Conservation (phyloP, 2,888 invertebrate species). For the Lacanobia oleracea region DNA sequence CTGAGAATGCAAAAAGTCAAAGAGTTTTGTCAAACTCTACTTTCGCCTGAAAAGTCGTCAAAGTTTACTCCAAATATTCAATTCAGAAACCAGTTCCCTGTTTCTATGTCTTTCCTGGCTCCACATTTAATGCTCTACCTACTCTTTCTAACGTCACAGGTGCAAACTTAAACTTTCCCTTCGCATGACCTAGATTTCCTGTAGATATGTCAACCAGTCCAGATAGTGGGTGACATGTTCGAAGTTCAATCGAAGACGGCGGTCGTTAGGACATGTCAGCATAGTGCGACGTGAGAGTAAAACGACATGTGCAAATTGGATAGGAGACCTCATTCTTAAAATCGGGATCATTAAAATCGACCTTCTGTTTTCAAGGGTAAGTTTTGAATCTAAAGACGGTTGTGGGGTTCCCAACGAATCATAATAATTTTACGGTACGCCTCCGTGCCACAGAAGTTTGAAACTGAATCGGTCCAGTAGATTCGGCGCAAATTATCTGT, state of each 20-base stretch:
- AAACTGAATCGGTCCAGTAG: too few species aligned
- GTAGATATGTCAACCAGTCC: conserved; percentile 33
- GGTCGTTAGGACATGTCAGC: conserved; percentile 53
- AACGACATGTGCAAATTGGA: conserved; percentile 52
- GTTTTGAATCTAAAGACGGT: background rate
- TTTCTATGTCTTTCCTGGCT: too few species aligned
- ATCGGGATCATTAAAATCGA: background rate
- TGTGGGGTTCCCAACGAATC: too few species aligned
- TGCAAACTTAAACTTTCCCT: conserved; percentile 1
- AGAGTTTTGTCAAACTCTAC: too few species aligned
- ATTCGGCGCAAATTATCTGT: too few species aligned
- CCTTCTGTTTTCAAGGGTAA: background rate
- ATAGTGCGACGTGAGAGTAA: conserved; percentile 10
- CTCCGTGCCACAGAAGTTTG: too few species aligned
- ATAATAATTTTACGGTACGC: too few species aligned
- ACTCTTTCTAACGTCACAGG: background rate
- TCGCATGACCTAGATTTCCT: conserved; percentile 41
- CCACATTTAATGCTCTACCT: background rate
- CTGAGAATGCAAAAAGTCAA: too few species aligned
- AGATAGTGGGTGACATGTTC: conserved; percentile 23
- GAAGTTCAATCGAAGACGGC: conserved; percentile 6
- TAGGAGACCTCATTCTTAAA: conserved; percentile 18
- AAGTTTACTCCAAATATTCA: too few species aligned
- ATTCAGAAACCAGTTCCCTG: too few species aligned
- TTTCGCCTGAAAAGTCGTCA: too few species aligned